Evolutionary conservation across 2,113 vertebrate genomes (phyloP).

Genomic region (Varanus salvator): DNA sequence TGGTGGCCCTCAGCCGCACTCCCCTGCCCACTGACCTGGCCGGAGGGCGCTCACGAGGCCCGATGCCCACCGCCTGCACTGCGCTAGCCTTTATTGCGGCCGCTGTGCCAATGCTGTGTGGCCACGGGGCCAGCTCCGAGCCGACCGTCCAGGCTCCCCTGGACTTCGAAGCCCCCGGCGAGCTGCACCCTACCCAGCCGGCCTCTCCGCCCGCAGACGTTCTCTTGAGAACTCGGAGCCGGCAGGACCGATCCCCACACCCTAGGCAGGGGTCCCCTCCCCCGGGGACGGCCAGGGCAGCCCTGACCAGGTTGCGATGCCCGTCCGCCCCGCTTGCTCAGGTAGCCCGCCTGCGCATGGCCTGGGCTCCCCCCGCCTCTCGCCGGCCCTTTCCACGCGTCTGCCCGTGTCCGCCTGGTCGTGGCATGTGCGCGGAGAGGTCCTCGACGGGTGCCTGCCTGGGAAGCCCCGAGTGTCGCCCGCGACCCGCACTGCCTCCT

Average conservation of each 20-base stretch:
- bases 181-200: background rate
- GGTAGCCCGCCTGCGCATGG: background rate
- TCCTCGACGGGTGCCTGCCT: background rate
- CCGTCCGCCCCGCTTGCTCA: background rate
- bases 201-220: background rate
- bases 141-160: background rate
- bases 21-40: too few relatives aligned
- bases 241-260: background rate
- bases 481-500: background rate
- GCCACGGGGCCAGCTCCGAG: background rate
- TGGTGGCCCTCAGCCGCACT: too few relatives aligned
- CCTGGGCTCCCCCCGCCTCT: background rate
- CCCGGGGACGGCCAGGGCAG: too few relatives aligned
- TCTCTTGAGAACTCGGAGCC: too few relatives aligned
- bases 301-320: background rate
- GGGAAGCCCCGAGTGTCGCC: background rate
- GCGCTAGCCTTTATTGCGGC: background rate
- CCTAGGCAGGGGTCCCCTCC: background rate
- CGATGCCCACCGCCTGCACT: too few relatives aligned
- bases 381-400: background rate
- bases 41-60: too few relatives aligned
- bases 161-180: background rate
- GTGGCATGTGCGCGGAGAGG: background rate
- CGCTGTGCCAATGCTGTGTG: too few relatives aligned
- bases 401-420: background rate